Base-by-base conservation (phyloP, 2,888 invertebrate species). In the Parnassius orleans region DNA sequence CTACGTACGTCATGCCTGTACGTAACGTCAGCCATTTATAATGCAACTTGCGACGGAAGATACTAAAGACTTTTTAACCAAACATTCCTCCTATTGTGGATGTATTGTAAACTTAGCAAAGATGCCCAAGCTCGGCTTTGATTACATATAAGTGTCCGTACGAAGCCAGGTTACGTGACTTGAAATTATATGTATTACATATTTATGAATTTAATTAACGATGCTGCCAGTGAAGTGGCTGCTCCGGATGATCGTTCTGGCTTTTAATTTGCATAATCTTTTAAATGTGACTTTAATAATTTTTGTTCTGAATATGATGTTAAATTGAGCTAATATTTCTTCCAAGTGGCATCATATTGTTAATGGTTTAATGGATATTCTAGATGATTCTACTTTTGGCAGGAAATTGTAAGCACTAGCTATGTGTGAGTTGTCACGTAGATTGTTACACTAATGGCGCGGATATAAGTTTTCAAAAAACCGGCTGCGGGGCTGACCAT, bases 151-250 rank as follows among this genome's bases (percentile, higher is more conserved):
- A 74, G 72, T 71, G 74, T 33, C 33, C 33, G 33, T 33, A 33
- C 33, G 33, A 33, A 33, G 5, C 68, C 54, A 64, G 67, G 69
- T 69, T 82, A 86, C 86, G 87, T 87, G 87, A 86, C 86, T 77
- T 75, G 86, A 69, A 80, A 77, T 71, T 71, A 46, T n/a, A n/a
- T n/a, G n/a, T n/a, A 33, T 33, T 33, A 33, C 48, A 61, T 78
- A 86, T 78, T 74, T 73, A 74, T 66, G 66, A 72, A 84, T 83
- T 83, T 78, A 71, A 83, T 83, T 71, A 75, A 74, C 64, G 71
- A 75, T 73, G 79, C 78, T 70, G 72, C 78, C 78, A 79, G 74
- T 75, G 69, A 70, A 67, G 68, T 64, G 63, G 70, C 64, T 67
- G 74, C 74, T 78, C 78, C 75, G 74, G 74, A 75, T 68, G 74